Conservation (phyloP, 2,797 vertebrate species). For the Anguilla megastoma region DNA sequence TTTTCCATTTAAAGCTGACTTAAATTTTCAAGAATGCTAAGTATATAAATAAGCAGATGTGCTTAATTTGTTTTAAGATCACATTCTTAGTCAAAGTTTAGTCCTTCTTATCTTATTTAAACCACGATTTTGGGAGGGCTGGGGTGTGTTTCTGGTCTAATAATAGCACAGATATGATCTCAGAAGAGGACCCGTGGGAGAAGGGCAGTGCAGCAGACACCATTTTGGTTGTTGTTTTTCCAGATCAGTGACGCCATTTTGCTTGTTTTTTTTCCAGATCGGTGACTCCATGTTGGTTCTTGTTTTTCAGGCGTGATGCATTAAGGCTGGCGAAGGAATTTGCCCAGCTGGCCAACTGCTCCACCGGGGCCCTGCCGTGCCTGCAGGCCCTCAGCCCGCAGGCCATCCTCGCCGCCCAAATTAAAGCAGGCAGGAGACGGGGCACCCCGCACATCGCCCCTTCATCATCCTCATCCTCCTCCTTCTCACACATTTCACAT, state of each 20-base stretch:
- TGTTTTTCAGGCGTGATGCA: slow-evolving; percentile 66
- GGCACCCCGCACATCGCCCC: slow-evolving; percentile 10
- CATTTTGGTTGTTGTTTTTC: neutral
- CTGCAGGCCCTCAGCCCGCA: slow-evolving; percentile 69
- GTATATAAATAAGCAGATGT: neutral
- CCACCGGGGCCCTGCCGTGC: slow-evolving; percentile 65
- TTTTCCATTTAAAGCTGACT: neutral
- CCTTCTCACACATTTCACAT: neutral
- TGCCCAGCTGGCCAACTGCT: slow-evolving; percentile 71
- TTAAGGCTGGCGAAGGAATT: slow-evolving; percentile 71
- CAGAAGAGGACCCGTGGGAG: neutral
- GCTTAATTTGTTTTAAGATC: neutral
- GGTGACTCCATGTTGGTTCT: neutral
- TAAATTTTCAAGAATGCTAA: neutral
- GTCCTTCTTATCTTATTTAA: neutral
- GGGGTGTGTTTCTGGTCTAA: neutral
- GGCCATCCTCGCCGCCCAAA: slow-evolving; percentile 69
- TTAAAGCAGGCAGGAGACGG: slow-evolving; percentile 70
- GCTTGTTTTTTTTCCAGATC: neutral
- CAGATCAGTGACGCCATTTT: neutral
- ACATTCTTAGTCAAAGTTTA: neutral
- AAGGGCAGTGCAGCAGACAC: neutral
- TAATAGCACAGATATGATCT: neutral
- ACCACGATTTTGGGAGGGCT: neutral
- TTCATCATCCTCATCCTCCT: neutral